Conservation (phyloP, 1,140 invertebrate genomes). For the Linepithema humile region DNA sequence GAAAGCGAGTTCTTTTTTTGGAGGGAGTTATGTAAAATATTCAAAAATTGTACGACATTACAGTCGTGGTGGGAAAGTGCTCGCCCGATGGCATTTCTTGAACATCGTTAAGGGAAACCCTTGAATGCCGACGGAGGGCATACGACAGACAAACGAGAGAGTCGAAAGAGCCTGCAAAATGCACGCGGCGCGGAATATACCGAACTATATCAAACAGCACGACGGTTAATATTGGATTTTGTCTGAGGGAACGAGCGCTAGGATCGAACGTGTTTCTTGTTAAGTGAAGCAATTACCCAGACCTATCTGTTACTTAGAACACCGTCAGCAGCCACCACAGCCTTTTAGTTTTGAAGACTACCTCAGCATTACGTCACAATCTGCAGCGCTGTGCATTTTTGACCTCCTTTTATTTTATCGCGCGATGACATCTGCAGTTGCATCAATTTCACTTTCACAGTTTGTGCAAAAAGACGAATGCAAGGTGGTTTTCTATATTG, state of each 20-base stretch:
- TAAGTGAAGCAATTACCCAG: conserved; percentile 82
- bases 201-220: conserved; percentile 73
- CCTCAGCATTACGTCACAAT: conserved; percentile 73
- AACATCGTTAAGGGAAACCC: conserved; percentile 57
- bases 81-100: conserved; percentile 51
- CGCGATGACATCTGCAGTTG: neutral
- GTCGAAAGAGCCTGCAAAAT: conserved; percentile 60
- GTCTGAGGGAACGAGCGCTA: conserved; percentile 60
- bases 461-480: neutral
- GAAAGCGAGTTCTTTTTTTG: conserved; percentile 1
- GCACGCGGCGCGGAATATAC: conserved; percentile 60
- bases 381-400: conserved; percentile 59
- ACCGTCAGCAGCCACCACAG: conserved; percentile 78
- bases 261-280: conserved; percentile 82
- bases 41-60: conserved; percentile 53
- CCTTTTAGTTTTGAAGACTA: conserved; percentile 80
- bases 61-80: conserved; percentile 20
- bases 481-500: neutral
- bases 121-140: conserved; percentile 53
- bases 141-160: conserved; percentile 57
- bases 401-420: neutral
- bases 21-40: conserved; percentile 27
- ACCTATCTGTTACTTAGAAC: conserved; percentile 81
- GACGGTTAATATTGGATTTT: conserved; percentile 76
- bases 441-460: conserved; percentile 40